These are phyloP conservation scores for Noturus placidus DNA, from an alignment of 2,113 vertebrate genomes.

Conservation along the genomic window DNA sequence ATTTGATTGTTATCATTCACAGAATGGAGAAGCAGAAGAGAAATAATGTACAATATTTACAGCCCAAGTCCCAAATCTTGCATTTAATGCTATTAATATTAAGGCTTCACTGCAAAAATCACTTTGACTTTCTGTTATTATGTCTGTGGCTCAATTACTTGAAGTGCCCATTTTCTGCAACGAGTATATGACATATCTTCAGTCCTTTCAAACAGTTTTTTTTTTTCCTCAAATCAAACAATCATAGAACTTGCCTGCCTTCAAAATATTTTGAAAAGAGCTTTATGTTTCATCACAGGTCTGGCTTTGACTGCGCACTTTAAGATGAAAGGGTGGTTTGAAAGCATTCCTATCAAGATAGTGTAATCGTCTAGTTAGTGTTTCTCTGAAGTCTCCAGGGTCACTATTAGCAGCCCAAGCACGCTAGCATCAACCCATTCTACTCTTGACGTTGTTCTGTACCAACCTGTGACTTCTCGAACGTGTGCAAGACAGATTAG, in stretches of 20 bases:
- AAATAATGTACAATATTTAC: slow-evolving; percentile 1
- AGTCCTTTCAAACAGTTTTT: neutral
- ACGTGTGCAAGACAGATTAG: neutral
- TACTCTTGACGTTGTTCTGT: neutral
- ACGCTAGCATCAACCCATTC: neutral
- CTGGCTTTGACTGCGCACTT: slow-evolving; percentile 20
- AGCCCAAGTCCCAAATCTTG: neutral
- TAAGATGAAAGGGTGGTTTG: slow-evolving; percentile 37
- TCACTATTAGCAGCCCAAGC: slow-evolving; percentile 25
- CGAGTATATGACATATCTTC: neutral
- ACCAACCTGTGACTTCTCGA: neutral
- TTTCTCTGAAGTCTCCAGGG: slow-evolving; percentile 43
- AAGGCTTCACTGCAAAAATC: neutral
- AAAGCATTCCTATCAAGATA: slow-evolving; percentile 43
- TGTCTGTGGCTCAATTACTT: neutral
- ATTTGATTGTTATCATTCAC: slow-evolving; percentile 19
- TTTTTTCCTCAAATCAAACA: neutral
- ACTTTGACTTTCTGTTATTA: neutral
- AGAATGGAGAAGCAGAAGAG: slow-evolving; percentile 6
- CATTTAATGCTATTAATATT: neutral
- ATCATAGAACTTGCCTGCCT: neutral
- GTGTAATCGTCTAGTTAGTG: slow-evolving; percentile 58
- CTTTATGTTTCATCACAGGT: slow-evolving; percentile 18
- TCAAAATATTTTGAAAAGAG: neutral
- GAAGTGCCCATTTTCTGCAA: neutral